Evolutionary conservation across 2,888 invertebrate species (phyloP).

Genomic region (Yponomeuta malinellus): DNA sequence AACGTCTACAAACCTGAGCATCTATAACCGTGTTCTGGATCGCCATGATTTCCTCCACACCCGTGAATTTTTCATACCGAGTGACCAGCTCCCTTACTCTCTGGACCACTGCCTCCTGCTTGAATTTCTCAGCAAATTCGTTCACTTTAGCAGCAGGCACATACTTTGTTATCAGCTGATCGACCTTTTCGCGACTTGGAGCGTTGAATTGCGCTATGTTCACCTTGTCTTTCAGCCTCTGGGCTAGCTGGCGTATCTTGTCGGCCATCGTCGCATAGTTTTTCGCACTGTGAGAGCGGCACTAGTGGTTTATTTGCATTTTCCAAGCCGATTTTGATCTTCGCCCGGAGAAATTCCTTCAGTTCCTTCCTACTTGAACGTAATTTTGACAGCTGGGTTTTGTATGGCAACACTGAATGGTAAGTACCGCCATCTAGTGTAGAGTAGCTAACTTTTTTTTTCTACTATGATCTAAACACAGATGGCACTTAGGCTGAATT

Average conservation of each 20-base stretch:
- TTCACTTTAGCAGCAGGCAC: conserved; percentile 48
- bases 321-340: conserved; percentile 25
- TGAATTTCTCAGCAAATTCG: conserved; percentile 59
- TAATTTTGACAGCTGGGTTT: not conserved
- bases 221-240: conserved; percentile 53
- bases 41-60: conserved; percentile 84
- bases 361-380: not conserved
- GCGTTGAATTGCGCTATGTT: conserved; percentile 41
- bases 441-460: not conserved
- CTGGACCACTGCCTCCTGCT: conserved; percentile 43
- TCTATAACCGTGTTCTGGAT: conserved; percentile 84
- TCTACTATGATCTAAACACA: not conserved
- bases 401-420: not conserved
- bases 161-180: conserved; percentile 55
- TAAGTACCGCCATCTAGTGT: not conserved
- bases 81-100: conserved; percentile 67
- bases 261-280: conserved; percentile 61
- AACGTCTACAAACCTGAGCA: conserved; percentile 67
- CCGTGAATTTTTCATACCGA: conserved; percentile 84
- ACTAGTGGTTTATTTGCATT: conserved; percentile 30
- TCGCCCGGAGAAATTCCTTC: not conserved
- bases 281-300: conserved; percentile 18
- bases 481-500: not conserved
- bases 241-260: conserved; percentile 53
- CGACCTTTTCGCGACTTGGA: conserved; percentile 51